A percentile compares a stretch with the other conserved stretches of the same genome.
Evolutionary conservation across 2,797 vertebrate species (phyloP).

Genomic region (Todus mexicanus): DNA sequence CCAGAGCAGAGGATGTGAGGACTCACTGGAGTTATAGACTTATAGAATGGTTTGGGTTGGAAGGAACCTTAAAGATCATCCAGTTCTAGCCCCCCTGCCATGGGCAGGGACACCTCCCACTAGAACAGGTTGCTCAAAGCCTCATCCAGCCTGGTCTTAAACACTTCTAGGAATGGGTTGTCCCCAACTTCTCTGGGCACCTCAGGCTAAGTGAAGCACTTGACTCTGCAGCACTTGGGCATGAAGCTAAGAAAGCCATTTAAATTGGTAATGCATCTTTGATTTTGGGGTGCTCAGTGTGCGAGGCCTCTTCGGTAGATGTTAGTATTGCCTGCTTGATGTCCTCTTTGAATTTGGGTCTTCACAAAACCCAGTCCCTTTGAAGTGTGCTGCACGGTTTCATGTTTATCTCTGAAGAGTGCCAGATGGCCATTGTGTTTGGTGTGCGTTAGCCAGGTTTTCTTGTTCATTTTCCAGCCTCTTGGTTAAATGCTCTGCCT

Average conservation of each 20-base stretch:
- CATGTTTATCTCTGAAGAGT: not conserved
- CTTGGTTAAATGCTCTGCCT: not conserved
- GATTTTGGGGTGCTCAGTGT: not conserved
- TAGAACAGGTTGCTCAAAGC: too few relatives aligned
- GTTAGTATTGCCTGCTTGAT: not conserved
- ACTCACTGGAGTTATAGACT: too few relatives aligned
- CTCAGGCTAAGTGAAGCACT: not conserved
- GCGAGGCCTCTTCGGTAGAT: not conserved
- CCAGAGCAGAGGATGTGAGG: not conserved
- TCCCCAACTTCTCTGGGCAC: too few relatives aligned
- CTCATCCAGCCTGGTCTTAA: too few relatives aligned
- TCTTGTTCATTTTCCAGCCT: not conserved
- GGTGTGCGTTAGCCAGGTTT: not conserved
- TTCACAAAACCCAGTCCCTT: not conserved
- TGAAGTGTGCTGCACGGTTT: not conserved
- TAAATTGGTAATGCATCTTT: not conserved
- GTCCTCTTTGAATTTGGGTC: not conserved
- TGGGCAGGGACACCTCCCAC: too few relatives aligned
- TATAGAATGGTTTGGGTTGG: too few relatives aligned
- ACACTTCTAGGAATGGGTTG: too few relatives aligned
- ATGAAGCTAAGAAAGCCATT: not conserved
- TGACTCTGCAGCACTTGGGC: not conserved
- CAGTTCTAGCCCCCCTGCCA: too few relatives aligned
- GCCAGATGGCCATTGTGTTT: not conserved
- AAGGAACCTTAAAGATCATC: too few relatives aligned